Conservation (phyloP, 2,888 invertebrate species). For the Gnatocerus cornutus region DNA sequence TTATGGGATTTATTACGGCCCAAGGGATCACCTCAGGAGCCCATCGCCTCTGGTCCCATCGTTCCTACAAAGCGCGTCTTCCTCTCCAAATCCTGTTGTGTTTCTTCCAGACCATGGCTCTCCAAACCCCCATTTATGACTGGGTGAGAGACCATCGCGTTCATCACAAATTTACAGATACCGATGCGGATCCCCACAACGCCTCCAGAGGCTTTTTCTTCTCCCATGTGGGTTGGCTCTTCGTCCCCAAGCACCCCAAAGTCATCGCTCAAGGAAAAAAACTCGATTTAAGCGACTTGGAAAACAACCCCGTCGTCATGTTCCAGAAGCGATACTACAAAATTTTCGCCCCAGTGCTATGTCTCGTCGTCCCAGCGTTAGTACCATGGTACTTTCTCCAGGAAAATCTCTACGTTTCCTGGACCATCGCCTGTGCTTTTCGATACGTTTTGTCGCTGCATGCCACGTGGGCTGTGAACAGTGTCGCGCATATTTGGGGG, state of each 20-base stretch:
- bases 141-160: constrained; percentile 89
- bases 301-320: constrained; percentile 86
- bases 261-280: constrained; percentile 87
- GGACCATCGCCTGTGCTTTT: constrained; percentile 72
- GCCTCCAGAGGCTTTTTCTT: constrained; percentile 91
- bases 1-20: neutral
- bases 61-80: constrained; percentile 91
- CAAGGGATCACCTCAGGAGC: constrained; percentile 93
- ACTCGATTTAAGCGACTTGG: constrained; percentile 91
- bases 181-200: constrained; percentile 93
- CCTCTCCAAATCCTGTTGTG: constrained; percentile 87
- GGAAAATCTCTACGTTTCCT: constrained; percentile 76
- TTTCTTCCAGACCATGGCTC: constrained; percentile 87
- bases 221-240: constrained; percentile 95
- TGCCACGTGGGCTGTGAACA: constrained; percentile 88
- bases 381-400: constrained; percentile 81
- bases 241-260: constrained; percentile 90
- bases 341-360: constrained; percentile 1
- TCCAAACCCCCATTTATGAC: constrained; percentile 91
- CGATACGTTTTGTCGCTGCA: constrained; percentile 79
- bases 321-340: constrained; percentile 77
- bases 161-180: constrained; percentile 93
- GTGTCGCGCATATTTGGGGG: constrained; percentile 86
- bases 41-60: constrained; percentile 95
- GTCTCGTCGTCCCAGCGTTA: constrained; percentile 73